Base-by-base conservation (phyloP, 2,113 vertebrate species). In the Numida meleagris region DNA sequence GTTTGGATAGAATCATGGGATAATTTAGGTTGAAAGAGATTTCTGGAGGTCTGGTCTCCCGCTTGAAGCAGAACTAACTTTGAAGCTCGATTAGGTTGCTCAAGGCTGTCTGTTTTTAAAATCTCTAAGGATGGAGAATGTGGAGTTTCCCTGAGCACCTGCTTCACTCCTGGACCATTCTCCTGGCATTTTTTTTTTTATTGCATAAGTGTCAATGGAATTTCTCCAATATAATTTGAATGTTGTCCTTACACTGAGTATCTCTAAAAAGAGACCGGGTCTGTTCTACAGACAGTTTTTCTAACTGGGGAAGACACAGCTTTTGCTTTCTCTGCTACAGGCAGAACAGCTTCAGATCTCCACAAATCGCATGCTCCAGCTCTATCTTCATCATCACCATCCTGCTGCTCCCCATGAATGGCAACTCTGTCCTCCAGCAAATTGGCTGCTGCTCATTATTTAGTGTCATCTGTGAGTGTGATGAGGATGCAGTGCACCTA, bases 211-310 rank as follows among this genome's bases (percentile, higher is more conserved):
- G 2, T 29, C 92, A 21, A 13, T 40, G 15, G 11, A 75, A 75
- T 68, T 75, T 65, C 50, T 73, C 27, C 71, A 27, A 43, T 48
- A 31, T 3, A 43, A 40, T 89, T 50, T 77, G 21, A 12, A 3
- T 48, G 6, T 6, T 45, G 17, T 21, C 45, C 51, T 87, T 63
- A 55, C 17, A 33, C 4, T 55, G 19, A 38, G 6, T 12, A 42
- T 7, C 23, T 63, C 51, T 13, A 86, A 19, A 10, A 73, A 75
- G 25, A 82, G 7, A 55, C 21, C 7, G 42, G 5, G 8, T 63
- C 42, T 62, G 13, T 42, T 43, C 63, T 50, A 38, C 25, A 11
- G 10, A 25, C 0, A 0, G 18, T 13, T 4, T 10, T 9, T 14
- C 4, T 9, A 72, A 55, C 25, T 36, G 55, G 4, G 8, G 53